Percentiles rank a stretch among this genome's conserved stretches.
phyloP scores from a whole-genome alignment of 2,888 invertebrate species.

The Nemotelus pantherinus region DNA sequence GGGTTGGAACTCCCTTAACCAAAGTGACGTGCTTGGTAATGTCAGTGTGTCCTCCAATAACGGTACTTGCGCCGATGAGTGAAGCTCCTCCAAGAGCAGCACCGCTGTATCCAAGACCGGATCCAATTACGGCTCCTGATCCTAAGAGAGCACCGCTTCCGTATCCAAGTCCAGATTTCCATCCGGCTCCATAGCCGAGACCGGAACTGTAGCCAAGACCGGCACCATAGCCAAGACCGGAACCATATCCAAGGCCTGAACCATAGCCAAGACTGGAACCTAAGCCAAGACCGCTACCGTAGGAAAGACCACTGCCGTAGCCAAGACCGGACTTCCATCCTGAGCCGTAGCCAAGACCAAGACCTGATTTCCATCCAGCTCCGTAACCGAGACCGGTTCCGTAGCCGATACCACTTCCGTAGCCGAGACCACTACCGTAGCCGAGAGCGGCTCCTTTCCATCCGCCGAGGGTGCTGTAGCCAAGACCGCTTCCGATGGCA shows the following conservation, averaged over 20 bases:
- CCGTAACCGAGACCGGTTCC: conserved; percentile 54
- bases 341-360: conserved; percentile 57
- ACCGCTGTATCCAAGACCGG: conserved; percentile 52
- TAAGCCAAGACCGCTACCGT: conserved; percentile 52
- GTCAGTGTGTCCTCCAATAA: conserved; percentile 67
- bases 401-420: conserved; percentile 53
- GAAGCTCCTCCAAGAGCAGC: conserved; percentile 62
- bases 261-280: conserved; percentile 55
- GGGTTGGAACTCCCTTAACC: conserved; percentile 77
- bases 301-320: conserved; percentile 54
- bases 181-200: conserved; percentile 58
- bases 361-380: conserved; percentile 55
- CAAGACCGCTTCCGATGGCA: conserved; percentile 56
- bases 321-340: conserved; percentile 56
- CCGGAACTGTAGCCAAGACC: conserved; percentile 53
- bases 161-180: conserved; percentile 51
- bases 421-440: conserved; percentile 57
- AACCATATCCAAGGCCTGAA: conserved; percentile 58
- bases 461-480: conserved; percentile 57
- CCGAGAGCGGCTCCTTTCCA: conserved; percentile 58
- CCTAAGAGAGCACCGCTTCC: conserved; percentile 15
- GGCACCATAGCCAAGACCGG: conserved; percentile 55
- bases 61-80: conserved; percentile 57
- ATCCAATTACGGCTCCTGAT: background rate
- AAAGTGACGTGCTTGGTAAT: conserved; percentile 76